Evolutionary conservation across 2,888 invertebrate species (phyloP), one percentile per base, ranked within the genome.

Genomic region (Sclerodermus sp.): DNA sequence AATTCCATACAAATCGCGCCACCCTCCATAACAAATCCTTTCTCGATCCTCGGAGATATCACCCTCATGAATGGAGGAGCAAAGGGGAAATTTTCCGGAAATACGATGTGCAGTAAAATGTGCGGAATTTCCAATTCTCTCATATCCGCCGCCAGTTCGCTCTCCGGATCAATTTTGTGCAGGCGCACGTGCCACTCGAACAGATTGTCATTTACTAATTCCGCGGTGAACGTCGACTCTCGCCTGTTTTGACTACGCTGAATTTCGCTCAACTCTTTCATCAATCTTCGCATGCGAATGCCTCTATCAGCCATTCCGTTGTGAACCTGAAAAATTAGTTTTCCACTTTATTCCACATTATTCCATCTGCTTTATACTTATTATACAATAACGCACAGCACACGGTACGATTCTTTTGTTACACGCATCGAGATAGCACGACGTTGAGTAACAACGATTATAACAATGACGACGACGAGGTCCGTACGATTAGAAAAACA

Each of bases 1-100:
- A 93, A 80, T 75, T 93, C 92, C 91, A 93, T 92, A 73, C 91
- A 91, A 70, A 93, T 93, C 39, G 92, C 92, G 34, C 92, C 91
- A 49, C 91, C 91, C 79, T 92, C 91, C 92, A 93, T 92, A 17
- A 93, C 92, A 73, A 91, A 93, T 34, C 91, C 92, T 74, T 88
- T 88, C 72, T 89, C 89, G 80, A 90, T 88, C 75, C 87, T 82
- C 8, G 90, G 90, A 13, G 85, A 81, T 38, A 86, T 83, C 8
- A 86, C 85, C 43, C 85, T 76, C 82, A 86, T 83, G 77, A 93
- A 93, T 37, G 93, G 93, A 45, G 93, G 93, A 36, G 90, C 89
- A 72, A 93, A 93, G 37, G 93, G 93, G 71, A 93, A 93, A 75
- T 91, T 92, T 70, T 93, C 91, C 13, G 93, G 93, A 79, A 93